A percentile compares a stretch with the other conserved stretches of the same genome.
These are phyloP conservation scores for Grammomys surdaster DNA, from an alignment of 2,113 vertebrate genomes.

Conservation along the genomic window DNA sequence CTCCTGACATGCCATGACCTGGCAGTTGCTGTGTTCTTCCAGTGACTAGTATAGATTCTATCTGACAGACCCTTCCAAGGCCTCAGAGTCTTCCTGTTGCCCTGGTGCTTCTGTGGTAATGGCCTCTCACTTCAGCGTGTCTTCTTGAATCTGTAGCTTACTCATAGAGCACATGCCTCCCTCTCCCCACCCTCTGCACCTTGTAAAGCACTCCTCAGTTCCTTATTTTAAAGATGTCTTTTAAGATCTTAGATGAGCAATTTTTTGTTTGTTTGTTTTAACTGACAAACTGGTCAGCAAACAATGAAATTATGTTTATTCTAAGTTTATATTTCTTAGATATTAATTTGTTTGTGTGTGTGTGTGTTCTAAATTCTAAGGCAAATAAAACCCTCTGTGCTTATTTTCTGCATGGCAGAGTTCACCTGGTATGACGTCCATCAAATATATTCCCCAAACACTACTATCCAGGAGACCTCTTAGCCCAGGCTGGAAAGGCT, in stretches of 20 bases:
- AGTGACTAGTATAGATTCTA: too few species aligned
- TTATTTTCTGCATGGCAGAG: background rate
- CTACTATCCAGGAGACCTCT: background rate
- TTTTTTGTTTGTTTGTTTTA: background rate
- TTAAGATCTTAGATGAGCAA: background rate
- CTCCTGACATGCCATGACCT: background rate
- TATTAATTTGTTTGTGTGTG: background rate
- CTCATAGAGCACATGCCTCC: background rate
- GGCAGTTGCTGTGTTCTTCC: background rate
- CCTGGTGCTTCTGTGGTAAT: background rate
- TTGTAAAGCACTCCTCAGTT: background rate
- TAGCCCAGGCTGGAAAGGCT: background rate
- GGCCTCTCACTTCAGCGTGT: background rate
- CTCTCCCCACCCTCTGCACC: too few species aligned
- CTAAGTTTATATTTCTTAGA: background rate
- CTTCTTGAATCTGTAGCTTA: background rate
- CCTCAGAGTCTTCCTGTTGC: background rate
- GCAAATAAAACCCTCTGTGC: background rate
- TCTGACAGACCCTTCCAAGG: background rate
- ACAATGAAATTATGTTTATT: background rate
- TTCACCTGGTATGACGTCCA: background rate
- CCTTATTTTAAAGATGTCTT: background rate
- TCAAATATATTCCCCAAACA: background rate
- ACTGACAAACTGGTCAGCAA: background rate
- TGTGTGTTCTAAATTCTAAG: background rate